phyloP scores from a whole-genome alignment of 2,113 vertebrate genomes.

The Donacobius atricapilla region DNA sequence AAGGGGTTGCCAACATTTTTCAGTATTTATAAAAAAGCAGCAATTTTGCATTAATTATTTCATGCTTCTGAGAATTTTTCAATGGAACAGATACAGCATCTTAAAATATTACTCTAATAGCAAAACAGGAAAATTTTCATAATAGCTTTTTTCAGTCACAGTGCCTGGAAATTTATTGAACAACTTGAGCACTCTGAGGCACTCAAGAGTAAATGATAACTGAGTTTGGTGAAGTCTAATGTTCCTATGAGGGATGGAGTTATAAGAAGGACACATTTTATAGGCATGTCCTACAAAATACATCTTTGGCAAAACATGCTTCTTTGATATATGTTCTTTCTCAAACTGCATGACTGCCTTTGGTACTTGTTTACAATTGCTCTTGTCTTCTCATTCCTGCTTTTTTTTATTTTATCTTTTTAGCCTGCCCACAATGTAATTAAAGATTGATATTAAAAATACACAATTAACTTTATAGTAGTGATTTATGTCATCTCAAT shows the following conservation, averaged over 20 bases:
- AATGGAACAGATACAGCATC: not conserved
- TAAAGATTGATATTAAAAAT: not conserved
- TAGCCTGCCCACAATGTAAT: not conserved
- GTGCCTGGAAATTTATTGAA: slow-evolving; percentile 1
- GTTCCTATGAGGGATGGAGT: not conserved
- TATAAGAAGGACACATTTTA: not conserved
- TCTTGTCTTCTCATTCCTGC: not conserved
- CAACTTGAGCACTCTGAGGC: not conserved
- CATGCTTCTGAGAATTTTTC: not conserved
- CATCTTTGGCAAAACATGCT: not conserved
- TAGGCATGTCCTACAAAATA: not conserved
- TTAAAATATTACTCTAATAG: slow-evolving; percentile 4
- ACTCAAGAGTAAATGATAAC: not conserved
- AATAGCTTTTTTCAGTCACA: not conserved
- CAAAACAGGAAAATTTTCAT: not conserved
- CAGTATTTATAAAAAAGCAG: not conserved
- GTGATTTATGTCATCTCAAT: not conserved
- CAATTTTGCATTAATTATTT: not conserved
- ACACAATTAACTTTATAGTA: not conserved
- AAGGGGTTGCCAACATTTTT: not conserved
- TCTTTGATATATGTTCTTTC: not conserved
- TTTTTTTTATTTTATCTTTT: not conserved
- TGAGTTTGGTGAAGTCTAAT: not conserved
- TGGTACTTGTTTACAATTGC: not conserved
- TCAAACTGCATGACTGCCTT: not conserved